Conservation (phyloP, 2,888 invertebrate species). For the Conops quadrifasciatus region DNA sequence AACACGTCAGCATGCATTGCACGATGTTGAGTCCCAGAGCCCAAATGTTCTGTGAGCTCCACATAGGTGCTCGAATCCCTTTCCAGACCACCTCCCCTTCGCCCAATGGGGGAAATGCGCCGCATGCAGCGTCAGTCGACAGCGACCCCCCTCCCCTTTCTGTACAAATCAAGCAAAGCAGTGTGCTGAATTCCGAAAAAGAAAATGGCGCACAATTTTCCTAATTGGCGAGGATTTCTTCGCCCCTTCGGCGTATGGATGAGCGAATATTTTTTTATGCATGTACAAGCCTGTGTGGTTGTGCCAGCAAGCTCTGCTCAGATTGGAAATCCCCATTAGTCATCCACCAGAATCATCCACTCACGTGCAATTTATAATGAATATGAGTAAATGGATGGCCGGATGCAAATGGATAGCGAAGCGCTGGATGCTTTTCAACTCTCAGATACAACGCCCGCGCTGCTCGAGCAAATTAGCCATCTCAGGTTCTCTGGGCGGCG, state of each 20-base stretch:
- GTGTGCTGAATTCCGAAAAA: conserved; percentile 56
- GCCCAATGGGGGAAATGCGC: neutral
- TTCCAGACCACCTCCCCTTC: conserved; percentile 5
- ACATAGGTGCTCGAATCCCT: conserved; percentile 19
- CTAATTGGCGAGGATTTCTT: conserved; percentile 56
- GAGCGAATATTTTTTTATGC: neutral
- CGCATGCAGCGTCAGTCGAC: too few species aligned
- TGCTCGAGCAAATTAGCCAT: conserved; percentile 40
- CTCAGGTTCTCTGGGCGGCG: neutral
- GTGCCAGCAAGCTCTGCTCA: conserved; percentile 8
- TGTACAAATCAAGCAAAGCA: too few species aligned
- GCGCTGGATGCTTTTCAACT: conserved; percentile 30
- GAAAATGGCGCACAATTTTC: conserved; percentile 64
- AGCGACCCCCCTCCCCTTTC: conserved; percentile 17
- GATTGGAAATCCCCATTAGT: conserved; percentile 34
- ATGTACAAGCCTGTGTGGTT: conserved; percentile 23
- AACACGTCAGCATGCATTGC: conserved; percentile 25
- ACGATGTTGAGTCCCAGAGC: conserved; percentile 10
- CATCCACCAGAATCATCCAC: conserved; percentile 28
- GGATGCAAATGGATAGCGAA: conserved; percentile 29
- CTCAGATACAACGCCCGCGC: conserved; percentile 27
- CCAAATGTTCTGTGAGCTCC: conserved; percentile 15
- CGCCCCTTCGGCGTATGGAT: conserved; percentile 14
- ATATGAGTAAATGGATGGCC: conserved; percentile 36
- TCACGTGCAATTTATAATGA: conserved; percentile 33